Percentiles rank a stretch among this genome's conserved stretches.
Evolutionary conservation across 2,113 vertebrate genomes (phyloP).

Genomic region (Oxyruncus cristatus): DNA sequence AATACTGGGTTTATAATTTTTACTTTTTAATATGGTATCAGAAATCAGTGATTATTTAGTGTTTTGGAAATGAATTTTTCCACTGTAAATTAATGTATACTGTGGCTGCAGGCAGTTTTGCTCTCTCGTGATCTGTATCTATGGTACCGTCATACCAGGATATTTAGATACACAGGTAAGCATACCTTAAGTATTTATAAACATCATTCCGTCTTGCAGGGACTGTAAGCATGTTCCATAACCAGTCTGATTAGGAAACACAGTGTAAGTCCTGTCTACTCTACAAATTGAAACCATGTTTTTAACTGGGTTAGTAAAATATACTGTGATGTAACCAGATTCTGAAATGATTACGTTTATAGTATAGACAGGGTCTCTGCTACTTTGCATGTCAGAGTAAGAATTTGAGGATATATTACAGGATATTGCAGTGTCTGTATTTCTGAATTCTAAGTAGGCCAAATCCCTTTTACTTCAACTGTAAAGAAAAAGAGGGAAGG

Average conservation of each 20-base stretch:
- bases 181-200: not conserved
- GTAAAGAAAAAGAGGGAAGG: not conserved
- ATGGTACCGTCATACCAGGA: not conserved
- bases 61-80: not conserved
- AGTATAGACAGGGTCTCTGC: conserved; percentile 12
- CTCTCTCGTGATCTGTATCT: not conserved
- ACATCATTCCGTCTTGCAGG: not conserved
- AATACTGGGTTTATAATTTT: not conserved
- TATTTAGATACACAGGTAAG: not conserved
- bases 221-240: not conserved
- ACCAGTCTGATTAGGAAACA: not conserved
- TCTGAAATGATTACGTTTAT: conserved; percentile 13
- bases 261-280: conserved; percentile 8
- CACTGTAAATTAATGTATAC: not conserved
- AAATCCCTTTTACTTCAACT: not conserved
- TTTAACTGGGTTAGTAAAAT: conserved; percentile 30
- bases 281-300: conserved; percentile 46
- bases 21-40: not conserved
- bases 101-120: not conserved
- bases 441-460: conserved; percentile 40
- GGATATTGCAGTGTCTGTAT: conserved; percentile 57
- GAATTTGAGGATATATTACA: conserved; percentile 46
- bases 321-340: conserved; percentile 19
- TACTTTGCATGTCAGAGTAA: conserved; percentile 48
- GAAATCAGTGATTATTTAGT: not conserved